Percentiles rank a stretch among this genome's conserved stretches.
These are phyloP conservation scores for Rhyacichthys aspro DNA, from an alignment of 2,797 vertebrate species.

Conservation along the genomic window DNA sequence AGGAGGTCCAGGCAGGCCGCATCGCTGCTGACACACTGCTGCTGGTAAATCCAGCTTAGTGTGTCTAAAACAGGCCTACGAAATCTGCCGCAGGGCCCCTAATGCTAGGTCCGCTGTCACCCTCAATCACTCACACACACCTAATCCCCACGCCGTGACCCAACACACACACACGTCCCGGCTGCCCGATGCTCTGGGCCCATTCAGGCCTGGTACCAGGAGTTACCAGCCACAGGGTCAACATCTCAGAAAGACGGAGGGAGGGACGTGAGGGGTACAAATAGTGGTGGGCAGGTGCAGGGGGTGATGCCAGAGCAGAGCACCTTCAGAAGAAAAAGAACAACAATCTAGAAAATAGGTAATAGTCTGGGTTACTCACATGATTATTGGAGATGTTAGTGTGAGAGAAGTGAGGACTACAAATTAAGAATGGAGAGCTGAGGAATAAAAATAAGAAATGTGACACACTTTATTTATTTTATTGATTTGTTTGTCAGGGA, in stretches of 20 bases:
- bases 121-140: conserved; percentile 83
- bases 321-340: no score
- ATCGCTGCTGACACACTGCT: conserved; percentile 81
- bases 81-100: conserved; percentile 82
- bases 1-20: conserved; percentile 70
- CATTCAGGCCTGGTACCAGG: conserved; percentile 71
- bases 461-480: no score
- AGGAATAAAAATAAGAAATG: no score
- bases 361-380: no score
- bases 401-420: no score
- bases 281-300: conserved; percentile 8
- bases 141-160: conserved; percentile 80
- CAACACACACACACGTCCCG: conserved; percentile 48
- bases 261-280: conserved; percentile 1
- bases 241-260: conserved; percentile 33
- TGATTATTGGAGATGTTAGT: no score
- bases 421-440: no score
- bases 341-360: no score
- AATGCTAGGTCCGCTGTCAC: conserved; percentile 83
- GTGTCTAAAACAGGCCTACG: conserved; percentile 82
- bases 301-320: background rate
- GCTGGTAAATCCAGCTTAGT: conserved; percentile 84
- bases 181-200: conserved; percentile 44
- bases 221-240: conserved; percentile 74
- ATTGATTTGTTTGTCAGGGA: no score